phyloP scores from a whole-genome alignment of 2,113 vertebrate species.

The Pelecanoides urinatrix region DNA sequence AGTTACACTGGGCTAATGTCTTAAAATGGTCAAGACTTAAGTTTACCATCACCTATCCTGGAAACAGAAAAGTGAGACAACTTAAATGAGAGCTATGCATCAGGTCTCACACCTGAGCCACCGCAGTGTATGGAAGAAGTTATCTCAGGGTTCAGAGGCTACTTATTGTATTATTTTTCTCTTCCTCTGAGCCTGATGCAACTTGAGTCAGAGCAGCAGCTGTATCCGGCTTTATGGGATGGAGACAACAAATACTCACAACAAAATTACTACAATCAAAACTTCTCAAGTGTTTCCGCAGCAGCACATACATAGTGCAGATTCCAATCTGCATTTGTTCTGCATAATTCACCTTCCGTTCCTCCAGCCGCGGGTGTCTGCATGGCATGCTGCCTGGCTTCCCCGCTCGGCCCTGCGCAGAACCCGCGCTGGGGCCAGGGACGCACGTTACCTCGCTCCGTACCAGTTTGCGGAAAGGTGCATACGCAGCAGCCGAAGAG shows the following conservation, averaged over 20 bases:
- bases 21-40: background rate
- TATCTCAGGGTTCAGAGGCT: background rate
- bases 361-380: background rate
- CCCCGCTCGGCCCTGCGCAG: background rate
- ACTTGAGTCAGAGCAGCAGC: background rate
- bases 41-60: background rate
- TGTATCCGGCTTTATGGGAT: background rate
- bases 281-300: background rate
- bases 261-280: background rate
- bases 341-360: background rate
- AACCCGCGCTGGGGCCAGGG: background rate
- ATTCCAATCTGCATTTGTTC: background rate
- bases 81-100: background rate
- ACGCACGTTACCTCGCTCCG: fast-evolving
- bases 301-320: background rate
- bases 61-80: background rate
- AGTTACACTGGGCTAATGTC: background rate
- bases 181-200: background rate
- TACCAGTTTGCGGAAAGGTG: background rate
- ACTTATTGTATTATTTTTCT: background rate
- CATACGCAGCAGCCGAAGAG: background rate
- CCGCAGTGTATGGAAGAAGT: fast-evolving
- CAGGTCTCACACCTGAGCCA: background rate
- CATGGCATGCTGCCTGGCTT: background rate
- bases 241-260: background rate